Evolutionary conservation across 2,888 invertebrate species (phyloP), one percentile per base, ranked within the genome.

Genomic region (Linyphia triangularis): DNA sequence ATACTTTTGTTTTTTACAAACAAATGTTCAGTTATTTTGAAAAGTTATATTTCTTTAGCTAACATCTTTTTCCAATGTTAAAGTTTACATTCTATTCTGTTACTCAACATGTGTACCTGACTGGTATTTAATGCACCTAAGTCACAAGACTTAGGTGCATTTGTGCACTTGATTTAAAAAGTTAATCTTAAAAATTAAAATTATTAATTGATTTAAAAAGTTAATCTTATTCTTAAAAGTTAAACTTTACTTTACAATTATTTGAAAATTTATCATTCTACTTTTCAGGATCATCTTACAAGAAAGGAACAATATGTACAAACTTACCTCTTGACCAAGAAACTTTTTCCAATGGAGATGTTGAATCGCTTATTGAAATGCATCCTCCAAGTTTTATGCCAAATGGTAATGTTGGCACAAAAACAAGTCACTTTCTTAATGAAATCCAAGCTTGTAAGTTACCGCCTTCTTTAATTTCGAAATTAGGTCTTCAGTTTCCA

Each of bases 381-480:
- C 91, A 91, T 33, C 93, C 93, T 10, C 93, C 93, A 0, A 28
- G 91, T 67, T 89, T 93, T 2, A 93, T 94, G 93, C 94, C 93
- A 4, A 91, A 93, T 88, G 94, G 94, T 30, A 94, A 94, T 92
- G 94, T 94, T 57, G 94, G 94, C 5, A 94, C 94, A 2, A 93
- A 94, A 2, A 94, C 93, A 9, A 90, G 90, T 37, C 91, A 92
- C 86, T 94, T 94, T 91, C 90, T 94, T 73, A 91, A 92, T 9
- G 91, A 93, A 51, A 94, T 94, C 3, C 91, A 92, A 51, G 91
- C 92, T 30, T 94, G 94, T 90, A 90, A 92, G 82, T 91, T 94
- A 33, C 94, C 94, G 13, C 92, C 93, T 6, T 91, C 91, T 19
- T 89, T 94, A 4, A 94, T 94, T 13, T 91, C 91, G 26, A 93